These are phyloP conservation scores for Cheilosia impressa DNA, from an alignment of 2,888 invertebrate species.

Conservation along the genomic window DNA sequence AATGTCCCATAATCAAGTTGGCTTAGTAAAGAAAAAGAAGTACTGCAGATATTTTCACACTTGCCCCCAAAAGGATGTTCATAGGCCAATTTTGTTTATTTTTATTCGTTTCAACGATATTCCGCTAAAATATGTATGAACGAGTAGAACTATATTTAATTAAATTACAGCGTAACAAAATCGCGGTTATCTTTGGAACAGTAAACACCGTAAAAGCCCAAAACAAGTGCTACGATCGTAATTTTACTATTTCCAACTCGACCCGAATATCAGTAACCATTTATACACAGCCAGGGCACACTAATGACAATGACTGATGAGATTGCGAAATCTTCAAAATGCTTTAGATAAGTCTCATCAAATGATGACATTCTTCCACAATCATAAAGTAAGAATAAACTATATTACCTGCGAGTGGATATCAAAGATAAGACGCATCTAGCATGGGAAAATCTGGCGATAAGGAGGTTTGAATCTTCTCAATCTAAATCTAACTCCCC, in stretches of 20 bases:
- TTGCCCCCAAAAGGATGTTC: no score
- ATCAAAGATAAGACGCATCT: constrained; percentile 28
- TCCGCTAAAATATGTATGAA: no score
- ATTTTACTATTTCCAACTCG: constrained; percentile 2
- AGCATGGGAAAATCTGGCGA: background rate
- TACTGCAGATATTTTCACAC: no score
- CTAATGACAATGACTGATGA: constrained; percentile 16
- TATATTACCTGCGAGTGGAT: background rate
- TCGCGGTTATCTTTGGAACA: background rate
- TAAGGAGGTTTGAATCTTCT: no score
- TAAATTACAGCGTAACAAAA: no score
- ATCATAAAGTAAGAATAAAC: constrained; percentile 8
- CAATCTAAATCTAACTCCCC: no score
- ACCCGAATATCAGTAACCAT: background rate
- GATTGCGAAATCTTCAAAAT: constrained; percentile 7
- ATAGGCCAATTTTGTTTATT: no score
- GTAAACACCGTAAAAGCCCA: constrained; percentile 5
- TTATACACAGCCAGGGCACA: background rate
- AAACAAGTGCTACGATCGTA: constrained; percentile 8
- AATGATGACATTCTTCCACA: constrained; percentile 41
- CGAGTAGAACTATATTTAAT: no score
- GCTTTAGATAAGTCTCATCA: constrained; percentile 29
- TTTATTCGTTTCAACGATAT: no score
- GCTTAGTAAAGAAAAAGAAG: no score
- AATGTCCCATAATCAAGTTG: no score